Evolutionary conservation across 2,888 invertebrate species (phyloP).

Genomic region (Flabesymbios commensalis): DNA sequence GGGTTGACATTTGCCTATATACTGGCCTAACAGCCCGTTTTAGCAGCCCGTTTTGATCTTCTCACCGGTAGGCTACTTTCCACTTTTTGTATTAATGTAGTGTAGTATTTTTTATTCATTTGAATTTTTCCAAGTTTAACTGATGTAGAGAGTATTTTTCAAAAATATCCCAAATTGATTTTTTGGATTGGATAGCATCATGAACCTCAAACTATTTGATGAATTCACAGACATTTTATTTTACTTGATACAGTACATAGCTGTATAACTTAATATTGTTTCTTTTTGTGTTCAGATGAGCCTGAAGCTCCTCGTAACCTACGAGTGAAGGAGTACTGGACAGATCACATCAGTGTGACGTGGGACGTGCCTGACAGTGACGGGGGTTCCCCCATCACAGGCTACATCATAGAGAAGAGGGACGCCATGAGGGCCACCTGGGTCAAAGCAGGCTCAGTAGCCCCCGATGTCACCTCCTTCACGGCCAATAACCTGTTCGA

Average conservation of each 20-base stretch:
- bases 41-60: no score
- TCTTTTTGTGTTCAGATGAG: conserved; percentile 35
- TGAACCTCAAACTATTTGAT: no score
- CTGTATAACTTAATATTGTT: no score
- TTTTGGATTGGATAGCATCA: no score
- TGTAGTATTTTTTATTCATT: no score
- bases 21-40: neutral
- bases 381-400: conserved; percentile 85
- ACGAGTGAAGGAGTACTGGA: conserved; percentile 25
- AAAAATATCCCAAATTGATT: no score
- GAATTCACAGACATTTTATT: no score
- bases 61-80: no score
- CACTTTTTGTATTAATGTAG: no score
- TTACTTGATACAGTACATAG: no score
- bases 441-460: conserved; percentile 30
- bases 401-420: conserved; percentile 27
- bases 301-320: conserved; percentile 26
- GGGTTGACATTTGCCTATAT: neutral
- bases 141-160: no score
- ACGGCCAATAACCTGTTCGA: conserved; percentile 19
- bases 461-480: conserved; percentile 2
- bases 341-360: conserved; percentile 43
- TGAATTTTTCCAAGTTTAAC: no score
- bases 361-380: conserved; percentile 66
- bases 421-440: conserved; percentile 26